These are phyloP conservation scores for Arrhamphus sclerolepis DNA, from an alignment of 2,797 vertebrate genomes.

Conservation along the genomic window DNA sequence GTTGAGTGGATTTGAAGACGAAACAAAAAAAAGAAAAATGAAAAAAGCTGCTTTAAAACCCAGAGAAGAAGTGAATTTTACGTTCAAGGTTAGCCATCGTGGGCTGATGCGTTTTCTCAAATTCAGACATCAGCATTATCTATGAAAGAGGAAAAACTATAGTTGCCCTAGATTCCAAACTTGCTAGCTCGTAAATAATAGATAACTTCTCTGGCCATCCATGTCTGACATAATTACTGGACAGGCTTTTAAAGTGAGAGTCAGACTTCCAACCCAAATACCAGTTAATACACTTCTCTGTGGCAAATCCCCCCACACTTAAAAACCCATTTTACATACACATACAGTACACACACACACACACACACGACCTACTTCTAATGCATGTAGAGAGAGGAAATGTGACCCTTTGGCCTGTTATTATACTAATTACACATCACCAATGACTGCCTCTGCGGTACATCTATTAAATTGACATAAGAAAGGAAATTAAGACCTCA, in stretches of 20 bases:
- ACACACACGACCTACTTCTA: conserved; percentile 66
- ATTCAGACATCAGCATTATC: conserved; percentile 1
- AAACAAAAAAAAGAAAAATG: too few relatives aligned
- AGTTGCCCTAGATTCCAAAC: conserved; percentile 74
- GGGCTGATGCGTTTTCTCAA: too few relatives aligned
- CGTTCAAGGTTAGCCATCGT: too few relatives aligned
- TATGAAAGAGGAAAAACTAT: conserved; percentile 13
- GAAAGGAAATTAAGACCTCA: conserved; percentile 61
- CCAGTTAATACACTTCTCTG: conserved; percentile 57
- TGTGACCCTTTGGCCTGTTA: conserved; percentile 73
- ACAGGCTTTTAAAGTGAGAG: conserved; percentile 58
- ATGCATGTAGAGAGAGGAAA: conserved; percentile 45
- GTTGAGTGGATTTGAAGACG: too few relatives aligned
- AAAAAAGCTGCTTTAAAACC: too few relatives aligned
- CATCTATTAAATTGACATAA: conserved; percentile 61
- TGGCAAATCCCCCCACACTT: conserved; percentile 46
- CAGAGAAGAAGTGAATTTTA: too few relatives aligned
- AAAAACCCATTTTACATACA: conserved; percentile 47
- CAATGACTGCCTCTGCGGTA: conserved; percentile 38
- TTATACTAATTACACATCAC: conserved; percentile 74
- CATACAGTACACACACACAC: conserved; percentile 17
- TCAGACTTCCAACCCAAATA: conserved; percentile 64
- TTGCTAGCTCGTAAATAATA: conserved; percentile 74
- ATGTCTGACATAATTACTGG: conserved; percentile 75
- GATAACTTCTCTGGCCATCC: conserved; percentile 69